Base-by-base conservation (phyloP, 2,113 vertebrate genomes). In the Phycodurus eques region DNA sequence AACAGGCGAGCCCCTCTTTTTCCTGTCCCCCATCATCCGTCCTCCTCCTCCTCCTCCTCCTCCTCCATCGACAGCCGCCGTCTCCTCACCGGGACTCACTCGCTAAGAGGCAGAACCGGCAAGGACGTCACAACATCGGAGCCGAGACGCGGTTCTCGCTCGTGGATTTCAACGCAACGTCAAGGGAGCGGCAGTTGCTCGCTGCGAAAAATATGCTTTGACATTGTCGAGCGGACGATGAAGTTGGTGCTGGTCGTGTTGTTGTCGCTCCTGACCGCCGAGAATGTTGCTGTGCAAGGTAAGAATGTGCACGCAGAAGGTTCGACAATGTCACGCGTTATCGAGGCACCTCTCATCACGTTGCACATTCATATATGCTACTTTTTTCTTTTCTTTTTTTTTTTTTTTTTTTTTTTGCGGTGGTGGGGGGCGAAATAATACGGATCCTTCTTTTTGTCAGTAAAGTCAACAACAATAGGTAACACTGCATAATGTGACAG, bases 191-290 rank as follows among this genome's bases (percentile, higher is more conserved):
- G 42, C 4, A 12, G 8, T 12, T 44, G 44, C 19, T 54, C 15
- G 49, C 39, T 9, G 61, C 15, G 68, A 0, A 44, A 44, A 33
- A 13, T 59, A 79, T 76, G 76, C 51, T 80, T 54, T 81, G 81
- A 84, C 78, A 67, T 66, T 3, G 39, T 60, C 6, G n/a, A 27
- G 73, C 66, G 65, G 71, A 87, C 72, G 67, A 90, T 93, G 91
- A 90, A 91, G 90, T 92, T 90, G 70, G 72, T 80, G 70, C 70
- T 79, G 1, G 73, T 83, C 63, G 75, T 84, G 79, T 14, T 92
- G 77, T 91, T 83, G 68, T 66, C 85, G 69, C 82, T 68, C 54
- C 65, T 90, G 57, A 73, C 79, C 70, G 70, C 77, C 57, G 83
- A 87, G 39, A 59, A 76, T 49, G 80, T 79, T 27, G 56, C 87